Evolutionary conservation across 2,888 invertebrate genomes (phyloP).

Genomic region (Nomada fabriciana): DNA sequence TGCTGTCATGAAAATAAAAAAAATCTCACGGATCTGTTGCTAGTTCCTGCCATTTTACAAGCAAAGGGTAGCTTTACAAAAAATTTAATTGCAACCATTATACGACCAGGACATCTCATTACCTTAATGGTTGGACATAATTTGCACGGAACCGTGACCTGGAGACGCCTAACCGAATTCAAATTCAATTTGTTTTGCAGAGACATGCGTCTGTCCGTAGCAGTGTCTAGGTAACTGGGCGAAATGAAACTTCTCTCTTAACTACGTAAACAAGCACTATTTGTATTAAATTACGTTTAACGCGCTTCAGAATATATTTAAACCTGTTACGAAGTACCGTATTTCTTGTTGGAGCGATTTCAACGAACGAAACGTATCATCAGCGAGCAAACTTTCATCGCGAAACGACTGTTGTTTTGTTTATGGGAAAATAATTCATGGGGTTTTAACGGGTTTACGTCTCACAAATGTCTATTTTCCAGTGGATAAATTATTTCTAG

Average conservation of each 20-base stretch:
- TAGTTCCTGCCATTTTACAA: background rate
- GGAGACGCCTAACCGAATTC: conserved; percentile 16
- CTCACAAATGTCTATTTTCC: no score
- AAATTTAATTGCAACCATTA: background rate
- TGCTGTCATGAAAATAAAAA: no score
- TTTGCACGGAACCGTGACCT: background rate
- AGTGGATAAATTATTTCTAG: no score
- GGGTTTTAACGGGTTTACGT: background rate
- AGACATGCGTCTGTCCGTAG: background rate
- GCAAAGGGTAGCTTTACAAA: background rate
- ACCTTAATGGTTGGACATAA: background rate
- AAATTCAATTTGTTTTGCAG: conserved; percentile 24
- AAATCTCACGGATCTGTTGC: no score
- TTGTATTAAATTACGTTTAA: conserved; percentile 30
- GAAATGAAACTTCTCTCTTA: background rate
- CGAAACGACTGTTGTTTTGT: no score
- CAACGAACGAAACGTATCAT: background rate
- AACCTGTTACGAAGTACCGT: conserved; percentile 7
- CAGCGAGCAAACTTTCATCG: background rate
- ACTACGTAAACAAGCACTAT: conserved; percentile 19
- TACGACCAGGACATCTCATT: background rate
- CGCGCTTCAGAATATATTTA: background rate
- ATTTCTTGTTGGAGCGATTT: background rate
- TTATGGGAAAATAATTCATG: no score
- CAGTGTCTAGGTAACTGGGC: background rate